phyloP scores from a whole-genome alignment of 53 echinoderm and acorn worm species.

The Mesocentrotus franciscanus region DNA sequence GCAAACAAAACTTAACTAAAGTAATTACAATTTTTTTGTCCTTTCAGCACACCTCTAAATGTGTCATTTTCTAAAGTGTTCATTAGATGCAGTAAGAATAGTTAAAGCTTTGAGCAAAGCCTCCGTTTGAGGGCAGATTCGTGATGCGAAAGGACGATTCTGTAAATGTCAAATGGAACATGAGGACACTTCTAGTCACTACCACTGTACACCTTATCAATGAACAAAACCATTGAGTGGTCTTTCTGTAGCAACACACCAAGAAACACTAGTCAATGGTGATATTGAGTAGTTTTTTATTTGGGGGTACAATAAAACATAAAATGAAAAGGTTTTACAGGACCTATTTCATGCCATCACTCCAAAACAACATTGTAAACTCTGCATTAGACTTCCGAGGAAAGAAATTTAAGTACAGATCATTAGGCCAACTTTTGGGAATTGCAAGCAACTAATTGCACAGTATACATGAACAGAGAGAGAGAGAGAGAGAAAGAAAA shows the following conservation, averaged over 20 bases:
- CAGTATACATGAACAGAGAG: neutral
- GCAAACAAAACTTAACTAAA: neutral
- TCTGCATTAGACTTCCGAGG: neutral
- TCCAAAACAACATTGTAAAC: neutral
- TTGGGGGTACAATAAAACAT: too few species aligned
- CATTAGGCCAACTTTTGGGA: neutral
- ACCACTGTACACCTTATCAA: too few species aligned
- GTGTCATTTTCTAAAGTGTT: neutral
- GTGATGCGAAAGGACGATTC: neutral
- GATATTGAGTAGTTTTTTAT: too few species aligned
- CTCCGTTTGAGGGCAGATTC: neutral
- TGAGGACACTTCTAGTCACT: too few species aligned
- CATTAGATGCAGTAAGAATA: neutral
- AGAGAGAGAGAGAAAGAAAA: neutral
- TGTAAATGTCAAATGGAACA: too few species aligned
- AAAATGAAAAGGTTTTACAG: too few species aligned
- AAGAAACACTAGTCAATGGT: too few species aligned
- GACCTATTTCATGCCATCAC: too few species aligned
- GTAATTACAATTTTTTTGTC: neutral
- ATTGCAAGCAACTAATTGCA: neutral
- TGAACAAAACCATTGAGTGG: too few species aligned
- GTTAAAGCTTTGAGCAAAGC: neutral
- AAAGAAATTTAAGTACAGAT: neutral
- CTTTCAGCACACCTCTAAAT: neutral
- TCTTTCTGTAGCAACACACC: too few species aligned